A percentile compares a stretch with the other conserved stretches of the same genome.
Evolutionary conservation across 2,888 invertebrate species (phyloP).

Genomic region (Atrina japonica): DNA sequence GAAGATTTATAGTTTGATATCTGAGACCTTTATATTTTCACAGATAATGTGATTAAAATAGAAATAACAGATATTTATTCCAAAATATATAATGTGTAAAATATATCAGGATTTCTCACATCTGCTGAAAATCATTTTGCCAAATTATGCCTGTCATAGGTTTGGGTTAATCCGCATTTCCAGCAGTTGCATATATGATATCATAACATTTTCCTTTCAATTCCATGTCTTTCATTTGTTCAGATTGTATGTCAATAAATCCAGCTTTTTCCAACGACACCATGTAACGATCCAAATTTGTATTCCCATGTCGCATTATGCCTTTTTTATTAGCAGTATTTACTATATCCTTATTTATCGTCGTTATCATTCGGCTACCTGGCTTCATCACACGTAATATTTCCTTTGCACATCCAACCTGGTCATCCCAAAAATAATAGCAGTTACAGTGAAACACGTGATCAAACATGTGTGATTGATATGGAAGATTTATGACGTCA

Average conservation of each 20-base stretch:
- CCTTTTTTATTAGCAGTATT: conserved; percentile 44
- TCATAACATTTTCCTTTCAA: too few relatives aligned
- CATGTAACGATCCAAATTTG: conserved; percentile 68
- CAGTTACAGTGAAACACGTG: conserved; percentile 73
- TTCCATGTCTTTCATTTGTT: conserved; percentile 11
- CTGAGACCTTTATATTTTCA: too few relatives aligned
- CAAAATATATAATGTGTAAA: too few relatives aligned
- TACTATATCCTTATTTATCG: conserved; percentile 51
- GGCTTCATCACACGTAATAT: conserved; percentile 73
- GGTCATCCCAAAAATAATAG: conserved; percentile 75
- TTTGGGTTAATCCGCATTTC: too few relatives aligned
- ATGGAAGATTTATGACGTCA: conserved; percentile 63
- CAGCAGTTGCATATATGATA: too few relatives aligned
- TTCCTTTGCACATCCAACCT: conserved; percentile 56
- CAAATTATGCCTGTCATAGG: too few relatives aligned
- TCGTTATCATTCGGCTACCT: conserved; percentile 63
- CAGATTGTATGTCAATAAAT: conserved; percentile 63
- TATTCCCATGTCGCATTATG: conserved; percentile 54
- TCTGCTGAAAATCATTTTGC: too few relatives aligned
- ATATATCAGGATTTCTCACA: too few relatives aligned
- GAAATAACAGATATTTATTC: too few relatives aligned
- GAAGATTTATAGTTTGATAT: too few relatives aligned
- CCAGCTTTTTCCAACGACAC: conserved; percentile 60
- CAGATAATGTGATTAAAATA: too few relatives aligned
- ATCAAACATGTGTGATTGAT: conserved; percentile 63